Evolutionary conservation across 2,113 vertebrate genomes (phyloP), one percentile per base, ranked within the genome.

Genomic region (Pomatostomus ruficeps): DNA sequence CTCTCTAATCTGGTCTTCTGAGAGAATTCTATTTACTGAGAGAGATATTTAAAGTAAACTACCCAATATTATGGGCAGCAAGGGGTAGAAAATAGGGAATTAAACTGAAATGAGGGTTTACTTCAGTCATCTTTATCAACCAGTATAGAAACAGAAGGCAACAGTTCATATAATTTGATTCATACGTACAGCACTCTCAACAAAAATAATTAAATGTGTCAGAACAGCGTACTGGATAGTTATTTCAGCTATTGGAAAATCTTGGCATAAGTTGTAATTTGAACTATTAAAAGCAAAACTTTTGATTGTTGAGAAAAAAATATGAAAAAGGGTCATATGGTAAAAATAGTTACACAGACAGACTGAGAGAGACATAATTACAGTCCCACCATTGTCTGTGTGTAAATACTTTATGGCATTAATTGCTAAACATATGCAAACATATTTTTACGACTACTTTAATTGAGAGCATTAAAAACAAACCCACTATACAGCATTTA

Each of bases 171-270:
- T 94, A 95, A 97, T 97, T 86, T 74, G 22, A 76, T 94, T 95
- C 91, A 85, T 85, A 95, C 88, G 92, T 43, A 81, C 17, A 93
- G 12, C 28, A n/a, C 26, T 52, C 22, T 93, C 31, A 85, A 79
- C 26, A 86, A 82, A 90, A 80, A 72, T 5, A 71, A 28, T 61
- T 65, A 42, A 67, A 75, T 86, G 35, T 85, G 85, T 91, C 89
- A 84, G 35, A 95, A 67, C 22, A 25, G 24, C 51, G 57, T 46
- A 35, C 22, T 77, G 42, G 24, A 61, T 96, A 96, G 95, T 96
- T 94, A 95, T 84, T 94, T 92, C 42, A 91, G 42, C 57, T 94
- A 49, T 84, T 92, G 74, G 78, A 91, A 97, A 97, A 94, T 96
- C 55, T 82, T 85, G 52, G 38, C 78, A 54, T 84, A 91, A 45